Conservation (phyloP, 2,113 vertebrate species). For the Scophthalmus maximus region DNA sequence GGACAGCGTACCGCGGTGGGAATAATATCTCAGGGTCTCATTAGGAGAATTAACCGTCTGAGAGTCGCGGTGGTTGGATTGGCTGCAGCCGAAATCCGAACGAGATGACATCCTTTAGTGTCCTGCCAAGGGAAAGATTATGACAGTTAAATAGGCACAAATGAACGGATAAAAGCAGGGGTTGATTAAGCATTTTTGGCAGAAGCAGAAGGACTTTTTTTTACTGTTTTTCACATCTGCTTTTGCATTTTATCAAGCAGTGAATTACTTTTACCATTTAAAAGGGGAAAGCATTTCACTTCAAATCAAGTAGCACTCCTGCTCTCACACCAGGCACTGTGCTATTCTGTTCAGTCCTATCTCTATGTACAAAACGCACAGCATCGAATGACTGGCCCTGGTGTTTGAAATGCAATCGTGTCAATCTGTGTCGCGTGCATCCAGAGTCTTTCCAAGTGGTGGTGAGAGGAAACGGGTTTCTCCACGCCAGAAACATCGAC, state of each 20-base stretch:
- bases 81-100: conserved; percentile 6
- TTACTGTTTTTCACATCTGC: conserved; percentile 52
- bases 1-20: conserved; percentile 2
- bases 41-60: background rate
- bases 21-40: conserved; percentile 11
- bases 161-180: conserved; percentile 37
- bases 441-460: conserved; percentile 91
- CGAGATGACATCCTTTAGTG: conserved; percentile 27
- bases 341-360: background rate
- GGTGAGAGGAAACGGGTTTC: conserved; percentile 89
- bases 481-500: conserved; percentile 85
- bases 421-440: conserved; percentile 12
- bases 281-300: conserved; percentile 19
- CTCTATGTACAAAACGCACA: background rate
- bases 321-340: background rate
- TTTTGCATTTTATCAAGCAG: conserved; percentile 35
- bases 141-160: conserved; percentile 33
- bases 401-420: conserved; percentile 7
- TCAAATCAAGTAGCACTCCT: conserved; percentile 7
- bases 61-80: conserved; percentile 2
- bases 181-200: conserved; percentile 36
- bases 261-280: conserved; percentile 35
- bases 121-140: conserved; percentile 43
- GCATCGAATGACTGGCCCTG: background rate
- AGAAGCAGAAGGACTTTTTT: conserved; percentile 8